A percentile compares a stretch with the other conserved stretches of the same genome.
These are phyloP conservation scores for Catostylus mosaicus DNA, from an alignment of 30 jellyfish, hydroid and myxozoan species.

Conservation along the genomic window DNA sequence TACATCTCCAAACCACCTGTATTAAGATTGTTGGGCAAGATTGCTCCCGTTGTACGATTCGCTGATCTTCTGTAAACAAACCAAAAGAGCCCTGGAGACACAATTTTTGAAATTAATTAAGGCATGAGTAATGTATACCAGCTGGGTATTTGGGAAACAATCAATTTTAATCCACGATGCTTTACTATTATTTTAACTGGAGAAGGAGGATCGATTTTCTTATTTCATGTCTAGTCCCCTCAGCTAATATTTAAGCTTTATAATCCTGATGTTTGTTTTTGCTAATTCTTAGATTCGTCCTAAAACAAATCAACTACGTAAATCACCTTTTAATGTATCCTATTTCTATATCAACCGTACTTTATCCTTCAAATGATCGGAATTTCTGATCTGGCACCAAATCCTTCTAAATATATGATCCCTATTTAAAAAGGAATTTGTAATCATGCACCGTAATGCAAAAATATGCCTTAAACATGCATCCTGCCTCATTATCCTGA, in stretches of 20 bases:
- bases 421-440: constrained; percentile 11
- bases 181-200: constrained; percentile 31
- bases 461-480: neutral
- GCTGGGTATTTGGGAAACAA: constrained; percentile 26
- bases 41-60: constrained; percentile 9
- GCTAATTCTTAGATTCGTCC: constrained; percentile 34
- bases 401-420: constrained; percentile 15
- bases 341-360: constrained; percentile 23
- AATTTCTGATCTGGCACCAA: constrained; percentile 42
- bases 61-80: constrained; percentile 24
- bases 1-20: constrained; percentile 23
- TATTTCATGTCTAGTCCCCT: constrained; percentile 50
- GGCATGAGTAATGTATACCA: constrained; percentile 16
- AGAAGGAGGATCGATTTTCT: constrained; percentile 55
- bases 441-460: neutral
- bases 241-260: constrained; percentile 21
- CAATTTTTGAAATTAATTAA: constrained; percentile 26
- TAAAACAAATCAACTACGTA: constrained; percentile 28
- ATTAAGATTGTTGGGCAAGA: constrained; percentile 11
- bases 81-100: constrained; percentile 24
- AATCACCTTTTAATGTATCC: constrained; percentile 40
- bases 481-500: too few relatives aligned
- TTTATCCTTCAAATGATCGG: constrained; percentile 24
- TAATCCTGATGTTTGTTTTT: constrained; percentile 59
- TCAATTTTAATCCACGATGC: constrained; percentile 9